phyloP scores from a whole-genome alignment of 2,113 vertebrate genomes.

The Carassius gibelio region DNA sequence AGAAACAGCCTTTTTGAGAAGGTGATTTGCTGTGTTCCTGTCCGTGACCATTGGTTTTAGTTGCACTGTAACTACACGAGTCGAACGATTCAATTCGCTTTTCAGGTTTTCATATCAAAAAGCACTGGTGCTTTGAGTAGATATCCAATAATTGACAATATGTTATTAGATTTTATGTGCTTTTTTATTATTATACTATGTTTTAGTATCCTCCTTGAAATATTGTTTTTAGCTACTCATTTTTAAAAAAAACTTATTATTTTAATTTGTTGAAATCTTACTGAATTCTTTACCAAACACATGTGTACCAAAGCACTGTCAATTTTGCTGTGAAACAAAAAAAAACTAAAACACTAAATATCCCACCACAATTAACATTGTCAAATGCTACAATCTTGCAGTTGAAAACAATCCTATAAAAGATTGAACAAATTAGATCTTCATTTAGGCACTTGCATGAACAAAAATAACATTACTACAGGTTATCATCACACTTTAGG shows the following conservation, averaged over 20 bases:
- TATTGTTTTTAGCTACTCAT: slow-evolving; percentile 43
- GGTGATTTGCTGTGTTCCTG: slow-evolving; percentile 23
- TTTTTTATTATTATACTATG: background rate
- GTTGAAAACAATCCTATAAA: background rate
- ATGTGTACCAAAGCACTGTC: slow-evolving; percentile 67
- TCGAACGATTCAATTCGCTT: background rate
- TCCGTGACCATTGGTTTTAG: slow-evolving; percentile 47
- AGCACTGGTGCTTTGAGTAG: slow-evolving; percentile 14
- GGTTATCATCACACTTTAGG: background rate
- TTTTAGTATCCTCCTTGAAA: slow-evolving; percentile 43
- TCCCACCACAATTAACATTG: background rate
- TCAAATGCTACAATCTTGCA: slow-evolving; percentile 7
- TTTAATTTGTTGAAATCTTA: background rate
- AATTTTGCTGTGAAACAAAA: slow-evolving; percentile 35
- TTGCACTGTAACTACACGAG: slow-evolving; percentile 68
- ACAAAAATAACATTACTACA: too few species aligned
- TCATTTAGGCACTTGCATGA: background rate
- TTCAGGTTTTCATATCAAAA: slow-evolving; percentile 27
- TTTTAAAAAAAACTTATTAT: background rate
- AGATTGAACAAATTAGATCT: background rate
- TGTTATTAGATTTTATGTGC: background rate
- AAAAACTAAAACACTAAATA: background rate
- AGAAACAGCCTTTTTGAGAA: slow-evolving; percentile 35
- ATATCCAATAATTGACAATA: slow-evolving; percentile 9
- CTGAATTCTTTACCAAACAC: slow-evolving; percentile 56